phyloP scores from a whole-genome alignment of 2,888 invertebrate genomes.

The Lumbricus terrestris region DNA sequence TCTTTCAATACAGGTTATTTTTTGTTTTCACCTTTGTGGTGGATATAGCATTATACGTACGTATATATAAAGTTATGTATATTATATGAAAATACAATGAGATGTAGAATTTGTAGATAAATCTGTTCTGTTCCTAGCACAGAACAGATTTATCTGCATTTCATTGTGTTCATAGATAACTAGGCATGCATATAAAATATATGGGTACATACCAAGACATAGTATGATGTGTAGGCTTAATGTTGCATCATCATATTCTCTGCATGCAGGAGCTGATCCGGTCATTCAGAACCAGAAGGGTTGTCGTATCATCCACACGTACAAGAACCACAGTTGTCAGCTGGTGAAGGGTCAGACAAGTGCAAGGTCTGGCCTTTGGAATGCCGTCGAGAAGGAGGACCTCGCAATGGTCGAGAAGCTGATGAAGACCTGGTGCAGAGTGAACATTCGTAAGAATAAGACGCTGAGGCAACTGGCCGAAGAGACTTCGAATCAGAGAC shows the following conservation, averaged over 20 bases:
- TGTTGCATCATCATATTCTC: background rate
- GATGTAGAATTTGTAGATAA: too few species aligned
- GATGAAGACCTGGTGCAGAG: slow-evolving; percentile 42
- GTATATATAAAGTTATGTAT: too few species aligned
- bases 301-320: slow-evolving; percentile 43
- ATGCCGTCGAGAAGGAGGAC: slow-evolving; percentile 43
- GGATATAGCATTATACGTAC: too few species aligned
- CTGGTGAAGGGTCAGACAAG: slow-evolving; percentile 42
- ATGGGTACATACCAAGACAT: too few species aligned
- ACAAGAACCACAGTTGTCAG: slow-evolving; percentile 37
- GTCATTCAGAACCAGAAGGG: slow-evolving; percentile 42
- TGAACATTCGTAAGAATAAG: slow-evolving; percentile 38
- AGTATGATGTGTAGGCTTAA: background rate
- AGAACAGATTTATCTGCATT: too few species aligned
- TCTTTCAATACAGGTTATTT: too few species aligned
- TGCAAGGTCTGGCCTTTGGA: slow-evolving; percentile 45
- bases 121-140: too few species aligned
- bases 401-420: slow-evolving; percentile 36
- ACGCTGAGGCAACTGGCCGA: slow-evolving; percentile 40
- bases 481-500: slow-evolving; percentile 42
- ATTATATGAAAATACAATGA: too few species aligned
- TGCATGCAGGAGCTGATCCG: slow-evolving; percentile 36
- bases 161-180: too few species aligned
- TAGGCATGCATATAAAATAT: too few species aligned
- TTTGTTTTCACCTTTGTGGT: too few species aligned